Evolutionary conservation across 1,140 invertebrate species (phyloP), one percentile per base, ranked within the genome.

Genomic region (Teleopsis dalmanni): DNA sequence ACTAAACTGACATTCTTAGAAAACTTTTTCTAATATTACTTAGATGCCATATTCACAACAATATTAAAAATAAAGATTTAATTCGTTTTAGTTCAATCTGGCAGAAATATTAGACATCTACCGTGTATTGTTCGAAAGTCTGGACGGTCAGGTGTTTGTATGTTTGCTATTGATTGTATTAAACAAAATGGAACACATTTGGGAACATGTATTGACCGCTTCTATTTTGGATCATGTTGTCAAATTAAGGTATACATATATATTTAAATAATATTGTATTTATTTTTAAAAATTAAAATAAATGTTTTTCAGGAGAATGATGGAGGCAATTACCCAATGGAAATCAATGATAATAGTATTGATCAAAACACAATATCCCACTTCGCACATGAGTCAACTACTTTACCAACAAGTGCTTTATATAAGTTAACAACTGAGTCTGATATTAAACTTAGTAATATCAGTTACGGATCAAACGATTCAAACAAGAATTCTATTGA

Each of bases 101-200:
- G 84, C 58, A 81, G 88, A 56, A 91, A 91, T 70, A 92, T 92
- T 61, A 79, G 88, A 62, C 88, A 91, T 57, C 73, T 92, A 54
- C 85, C 87, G 26, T 94, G 90, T 71, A 80, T 91, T 60, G 87
- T 85, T 40, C 80, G 85, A 60, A 79, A 80, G 62, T 84, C 81
- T 18, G 84, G 81, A 4, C 81, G 88, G 54, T 83, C 81, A 44
- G 91, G 91, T 8, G 77, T 89, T 8, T 95, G 91, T 62, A 95
- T 95, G 91, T 94, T 95, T 66, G 90, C 90, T 45, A 91, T 91
- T 70, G 87, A 91, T 52, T 95, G 92, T 63, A 80, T 90, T 26
- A 91, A 92, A 75, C 80, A 85, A 22, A 92, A 93, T 67, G 91
- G 91, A 23, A 88, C 87, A 2, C 90, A 93, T 60, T 73, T 94